These are phyloP conservation scores for Xanthostigma xanthostigma DNA, from an alignment of 2,888 invertebrate genomes.

Conservation along the genomic window DNA sequence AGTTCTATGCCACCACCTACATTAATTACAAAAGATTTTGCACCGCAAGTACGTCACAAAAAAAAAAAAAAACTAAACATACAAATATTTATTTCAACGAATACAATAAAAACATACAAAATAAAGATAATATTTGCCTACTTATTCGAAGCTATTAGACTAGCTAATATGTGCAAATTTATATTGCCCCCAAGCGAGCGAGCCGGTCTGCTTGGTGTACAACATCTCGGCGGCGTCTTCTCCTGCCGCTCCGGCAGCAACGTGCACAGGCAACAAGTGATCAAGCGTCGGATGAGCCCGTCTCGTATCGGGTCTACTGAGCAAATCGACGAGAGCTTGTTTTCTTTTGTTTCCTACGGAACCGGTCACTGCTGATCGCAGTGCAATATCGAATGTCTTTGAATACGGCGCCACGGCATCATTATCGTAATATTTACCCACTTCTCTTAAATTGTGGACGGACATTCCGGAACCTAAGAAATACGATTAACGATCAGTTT, in stretches of 20 bases:
- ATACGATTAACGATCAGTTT: too few relatives aligned
- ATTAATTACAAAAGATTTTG: too few relatives aligned
- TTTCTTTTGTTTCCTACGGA: neutral
- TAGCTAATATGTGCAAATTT: constrained; percentile 1
- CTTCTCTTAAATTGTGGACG: constrained; percentile 2
- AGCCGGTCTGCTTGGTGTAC: constrained; percentile 1
- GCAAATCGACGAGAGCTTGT: neutral
- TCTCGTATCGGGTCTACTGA: neutral
- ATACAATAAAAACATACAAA: too few relatives aligned
- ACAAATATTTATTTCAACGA: too few relatives aligned
- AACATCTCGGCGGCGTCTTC: neutral
- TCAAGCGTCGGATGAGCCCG: constrained; percentile 2
- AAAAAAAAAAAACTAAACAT: too few relatives aligned
- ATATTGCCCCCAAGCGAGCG: constrained; percentile 2
- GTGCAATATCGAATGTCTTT: neutral
- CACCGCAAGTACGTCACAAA: too few relatives aligned
- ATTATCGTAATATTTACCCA: neutral
- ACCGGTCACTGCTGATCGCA: constrained; percentile 1
- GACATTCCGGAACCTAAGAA: neutral
- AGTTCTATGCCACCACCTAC: too few relatives aligned
- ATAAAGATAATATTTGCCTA: too few relatives aligned
- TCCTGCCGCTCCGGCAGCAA: constrained; percentile 1
- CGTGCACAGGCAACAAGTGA: constrained; percentile 1
- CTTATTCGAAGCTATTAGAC: too few relatives aligned
- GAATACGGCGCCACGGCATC: neutral